A percentile compares a stretch with the other conserved stretches of the same genome.
Evolutionary conservation across 2,113 vertebrate species (phyloP).

Genomic region (Cryptoleucopteryx plumbea): DNA sequence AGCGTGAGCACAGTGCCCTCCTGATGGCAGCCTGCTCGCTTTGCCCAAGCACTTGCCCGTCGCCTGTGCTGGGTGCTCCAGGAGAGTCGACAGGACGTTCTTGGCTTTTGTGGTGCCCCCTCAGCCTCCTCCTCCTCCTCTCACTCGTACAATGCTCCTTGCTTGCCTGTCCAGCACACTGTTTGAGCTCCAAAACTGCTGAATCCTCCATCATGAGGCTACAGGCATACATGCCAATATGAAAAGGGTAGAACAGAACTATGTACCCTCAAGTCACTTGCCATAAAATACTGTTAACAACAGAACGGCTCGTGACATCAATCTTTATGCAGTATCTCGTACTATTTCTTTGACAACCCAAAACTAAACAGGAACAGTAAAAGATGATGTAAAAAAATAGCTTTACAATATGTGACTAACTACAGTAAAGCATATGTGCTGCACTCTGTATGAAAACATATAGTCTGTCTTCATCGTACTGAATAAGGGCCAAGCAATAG

Average conservation of each 20-base stretch:
- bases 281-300: background rate
- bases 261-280: background rate
- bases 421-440: background rate
- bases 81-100: background rate
- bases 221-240: background rate
- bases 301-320: background rate
- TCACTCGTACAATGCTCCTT: background rate
- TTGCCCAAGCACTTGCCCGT: background rate
- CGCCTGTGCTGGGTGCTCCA: background rate
- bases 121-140: background rate
- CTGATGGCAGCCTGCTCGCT: background rate
- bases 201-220: background rate
- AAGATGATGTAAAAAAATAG: background rate
- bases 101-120: background rate
- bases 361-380: constrained; percentile 35
- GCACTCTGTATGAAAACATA: background rate
- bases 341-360: background rate
- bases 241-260: background rate
- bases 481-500: background rate
- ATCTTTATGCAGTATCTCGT: background rate
- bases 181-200: background rate
- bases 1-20: background rate
- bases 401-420: background rate
- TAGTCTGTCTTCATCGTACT: background rate
- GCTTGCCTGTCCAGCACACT: background rate